These are phyloP conservation scores for Pseudomyrmex concolor DNA, from an alignment of 1,140 invertebrate genomes.

Conservation along the genomic window DNA sequence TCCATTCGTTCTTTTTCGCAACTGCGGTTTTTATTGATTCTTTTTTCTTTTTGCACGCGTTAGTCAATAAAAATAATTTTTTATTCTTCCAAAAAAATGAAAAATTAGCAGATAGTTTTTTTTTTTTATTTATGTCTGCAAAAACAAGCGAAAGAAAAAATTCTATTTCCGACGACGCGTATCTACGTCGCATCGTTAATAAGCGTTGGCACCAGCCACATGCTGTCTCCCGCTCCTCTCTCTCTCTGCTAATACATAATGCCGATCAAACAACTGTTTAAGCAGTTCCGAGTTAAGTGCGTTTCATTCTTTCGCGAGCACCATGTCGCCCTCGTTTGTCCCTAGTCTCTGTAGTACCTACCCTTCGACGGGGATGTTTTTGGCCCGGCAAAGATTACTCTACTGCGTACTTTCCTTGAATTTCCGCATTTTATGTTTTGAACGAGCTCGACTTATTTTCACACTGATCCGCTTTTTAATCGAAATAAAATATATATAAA, in stretches of 20 bases:
- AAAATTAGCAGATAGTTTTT: not conserved
- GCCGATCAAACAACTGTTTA: slow-evolving; percentile 85
- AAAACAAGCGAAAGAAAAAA: not conserved
- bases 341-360: slow-evolving; percentile 1
- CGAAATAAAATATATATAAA: not conserved
- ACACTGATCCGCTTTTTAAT: not conserved
- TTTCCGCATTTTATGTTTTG: slow-evolving; percentile 4
- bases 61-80: no score
- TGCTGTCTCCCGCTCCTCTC: slow-evolving; percentile 71
- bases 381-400: slow-evolving; percentile 39
- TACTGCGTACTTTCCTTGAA: not conserved
- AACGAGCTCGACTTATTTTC: not conserved
- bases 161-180: not conserved
- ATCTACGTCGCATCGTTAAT: slow-evolving; percentile 75
- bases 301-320: slow-evolving; percentile 77
- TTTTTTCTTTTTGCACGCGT: no score
- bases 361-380: slow-evolving; percentile 65
- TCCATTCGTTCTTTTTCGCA: not conserved
- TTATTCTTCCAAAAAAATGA: no score
- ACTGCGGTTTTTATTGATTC: no score
- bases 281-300: slow-evolving; percentile 84
- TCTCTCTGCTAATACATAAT: slow-evolving; percentile 79
- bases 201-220: slow-evolving; percentile 83
- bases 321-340: slow-evolving; percentile 59
- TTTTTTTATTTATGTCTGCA: not conserved